phyloP scores from a whole-genome alignment of 2,797 vertebrate species.

The Choloepus didactylus region DNA sequence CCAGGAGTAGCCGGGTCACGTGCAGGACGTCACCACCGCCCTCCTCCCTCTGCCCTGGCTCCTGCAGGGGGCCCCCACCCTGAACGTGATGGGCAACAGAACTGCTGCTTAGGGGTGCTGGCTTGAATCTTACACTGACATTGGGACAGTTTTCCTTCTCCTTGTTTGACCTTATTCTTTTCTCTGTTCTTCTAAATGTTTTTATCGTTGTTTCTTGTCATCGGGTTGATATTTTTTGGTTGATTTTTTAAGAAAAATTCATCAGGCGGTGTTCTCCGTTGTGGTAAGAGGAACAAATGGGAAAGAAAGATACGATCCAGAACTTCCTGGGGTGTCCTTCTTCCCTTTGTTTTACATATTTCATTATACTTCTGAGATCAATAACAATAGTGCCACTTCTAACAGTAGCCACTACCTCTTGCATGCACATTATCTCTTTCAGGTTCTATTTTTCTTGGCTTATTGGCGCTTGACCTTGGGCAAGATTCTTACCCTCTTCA shows the following conservation, averaged over 20 bases:
- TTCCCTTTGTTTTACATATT: neutral
- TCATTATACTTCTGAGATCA: neutral
- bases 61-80: accelerated
- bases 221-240: neutral
- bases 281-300: neutral
- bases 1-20: accelerated
- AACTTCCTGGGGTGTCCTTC: neutral
- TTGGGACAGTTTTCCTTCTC: neutral
- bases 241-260: neutral
- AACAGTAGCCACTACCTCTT: neutral
- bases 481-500: neutral
- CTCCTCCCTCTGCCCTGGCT: accelerated
- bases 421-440: neutral
- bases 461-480: neutral
- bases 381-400: neutral
- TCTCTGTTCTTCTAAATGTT: neutral
- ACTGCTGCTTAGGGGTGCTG: no score
- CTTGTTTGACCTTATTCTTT: neutral
- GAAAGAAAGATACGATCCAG: neutral
- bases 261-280: neutral
- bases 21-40: neutral
- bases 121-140: no score
- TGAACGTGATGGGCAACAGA: accelerated
- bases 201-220: neutral
- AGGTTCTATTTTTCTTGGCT: neutral